Evolutionary conservation across 1,140 invertebrate genomes (phyloP).

Genomic region (Teleogryllus occipitalis): DNA sequence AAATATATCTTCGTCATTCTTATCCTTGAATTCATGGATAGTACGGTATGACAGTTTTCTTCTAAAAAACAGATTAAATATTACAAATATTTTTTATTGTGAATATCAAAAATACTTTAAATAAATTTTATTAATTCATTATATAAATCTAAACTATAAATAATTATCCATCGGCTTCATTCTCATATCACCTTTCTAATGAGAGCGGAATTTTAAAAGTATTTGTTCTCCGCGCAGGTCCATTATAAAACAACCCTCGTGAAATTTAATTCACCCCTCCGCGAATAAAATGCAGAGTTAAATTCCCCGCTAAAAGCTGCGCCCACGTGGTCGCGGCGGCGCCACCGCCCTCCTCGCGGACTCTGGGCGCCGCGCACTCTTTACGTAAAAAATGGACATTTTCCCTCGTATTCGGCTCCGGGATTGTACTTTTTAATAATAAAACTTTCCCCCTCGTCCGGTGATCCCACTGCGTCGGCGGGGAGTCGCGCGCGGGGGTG

Average conservation of each 20-base stretch:
- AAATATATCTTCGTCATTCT: too few relatives aligned
- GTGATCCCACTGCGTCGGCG: neutral
- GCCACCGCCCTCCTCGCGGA: neutral
- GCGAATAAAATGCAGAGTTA: neutral
- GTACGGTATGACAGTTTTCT: too few relatives aligned
- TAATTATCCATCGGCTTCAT: too few relatives aligned
- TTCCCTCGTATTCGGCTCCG: neutral
- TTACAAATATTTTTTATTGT: neutral
- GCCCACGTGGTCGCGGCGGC: neutral
- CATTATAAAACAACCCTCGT: neutral
- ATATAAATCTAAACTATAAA: neutral
- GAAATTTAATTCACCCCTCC: neutral
- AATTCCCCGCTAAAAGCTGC: neutral
- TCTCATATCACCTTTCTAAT: too few relatives aligned
- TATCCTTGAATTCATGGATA: too few relatives aligned
- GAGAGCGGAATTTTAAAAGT: too few relatives aligned
- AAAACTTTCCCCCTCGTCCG: constrained; percentile 9
- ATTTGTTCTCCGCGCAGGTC: too few relatives aligned
- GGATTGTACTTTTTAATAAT: neutral
- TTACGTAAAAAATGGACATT: neutral
- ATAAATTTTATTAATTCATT: neutral
- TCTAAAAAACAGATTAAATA: neutral
- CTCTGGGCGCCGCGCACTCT: neutral
- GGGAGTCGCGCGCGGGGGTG: too few relatives aligned
- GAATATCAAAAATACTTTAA: neutral